Percentiles rank a stretch among this genome's conserved stretches.
phyloP scores from a whole-genome alignment of 2,113 vertebrate species.

The Scomber scombrus region DNA sequence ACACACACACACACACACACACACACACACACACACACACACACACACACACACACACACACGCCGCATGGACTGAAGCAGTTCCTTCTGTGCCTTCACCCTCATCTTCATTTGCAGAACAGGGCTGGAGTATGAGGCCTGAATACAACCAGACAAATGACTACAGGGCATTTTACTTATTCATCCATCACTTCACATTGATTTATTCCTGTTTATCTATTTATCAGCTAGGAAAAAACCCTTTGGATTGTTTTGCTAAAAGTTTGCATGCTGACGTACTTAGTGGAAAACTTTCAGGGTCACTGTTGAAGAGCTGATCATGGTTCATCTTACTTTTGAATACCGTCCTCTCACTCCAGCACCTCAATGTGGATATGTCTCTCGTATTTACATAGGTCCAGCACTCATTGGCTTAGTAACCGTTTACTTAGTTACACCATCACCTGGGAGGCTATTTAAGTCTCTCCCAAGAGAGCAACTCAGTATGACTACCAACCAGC shows the following conservation, averaged over 20 bases:
- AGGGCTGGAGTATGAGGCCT: conserved; percentile 69
- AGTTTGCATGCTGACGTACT: conserved; percentile 62
- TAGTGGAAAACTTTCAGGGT: conserved; percentile 71
- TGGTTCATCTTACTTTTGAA: conserved; percentile 57
- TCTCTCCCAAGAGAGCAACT: conserved; percentile 71
- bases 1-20: neutral
- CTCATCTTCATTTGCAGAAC: conserved; percentile 74
- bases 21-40: too few species aligned
- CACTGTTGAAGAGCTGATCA: conserved; percentile 51
- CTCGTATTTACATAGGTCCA: conserved; percentile 62
- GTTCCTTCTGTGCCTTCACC: conserved; percentile 50
- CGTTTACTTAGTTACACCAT: conserved; percentile 76
- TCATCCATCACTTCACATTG: conserved; percentile 82
- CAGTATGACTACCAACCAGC: conserved; percentile 64
- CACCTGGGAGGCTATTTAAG: conserved; percentile 77
- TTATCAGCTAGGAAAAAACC: conserved; percentile 67
- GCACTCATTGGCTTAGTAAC: conserved; percentile 69
- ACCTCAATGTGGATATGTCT: conserved; percentile 39
- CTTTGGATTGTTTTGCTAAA: conserved; percentile 65
- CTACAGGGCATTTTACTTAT: conserved; percentile 83
- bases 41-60: neutral
- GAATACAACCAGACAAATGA: conserved; percentile 80
- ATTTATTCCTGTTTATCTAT: conserved; percentile 84
- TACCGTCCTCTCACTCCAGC: conserved; percentile 33
- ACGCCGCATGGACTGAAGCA: conserved; percentile 26